A percentile compares a stretch with the other conserved stretches of the same genome.
phyloP scores from a whole-genome alignment of 2,113 vertebrate species.

The Oxyura jamaicensis region DNA sequence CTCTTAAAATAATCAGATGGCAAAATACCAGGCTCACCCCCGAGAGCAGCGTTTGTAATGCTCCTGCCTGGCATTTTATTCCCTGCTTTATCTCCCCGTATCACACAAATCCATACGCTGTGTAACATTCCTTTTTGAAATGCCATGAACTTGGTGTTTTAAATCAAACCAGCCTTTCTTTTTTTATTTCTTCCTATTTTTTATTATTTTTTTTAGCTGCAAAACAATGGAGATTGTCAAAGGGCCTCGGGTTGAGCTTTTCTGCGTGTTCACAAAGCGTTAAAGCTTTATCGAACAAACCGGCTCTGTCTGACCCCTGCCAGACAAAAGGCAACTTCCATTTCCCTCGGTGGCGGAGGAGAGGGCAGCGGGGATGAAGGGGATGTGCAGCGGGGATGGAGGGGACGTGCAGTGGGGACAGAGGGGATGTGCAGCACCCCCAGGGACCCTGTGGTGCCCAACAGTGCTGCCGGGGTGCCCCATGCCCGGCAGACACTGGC shows the following conservation, averaged over 20 bases:
- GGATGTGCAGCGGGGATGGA: background rate
- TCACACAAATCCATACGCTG: conserved; percentile 36
- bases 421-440: background rate
- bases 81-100: conserved; percentile 32
- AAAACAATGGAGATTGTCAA: conserved; percentile 77
- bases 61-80: conserved; percentile 51
- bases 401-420: background rate
- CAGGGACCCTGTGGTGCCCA: rapidly evolving
- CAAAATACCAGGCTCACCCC: conserved; percentile 63
- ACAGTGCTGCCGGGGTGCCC: rapidly evolving
- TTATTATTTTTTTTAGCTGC: background rate
- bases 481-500: background rate
- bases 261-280: conserved; percentile 81
- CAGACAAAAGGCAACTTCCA: conserved; percentile 82
- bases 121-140: conserved; percentile 76
- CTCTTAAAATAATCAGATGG: conserved; percentile 62
- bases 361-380: background rate
- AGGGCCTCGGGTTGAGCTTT: conserved; percentile 72
- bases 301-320: conserved; percentile 77
- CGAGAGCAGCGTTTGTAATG: conserved; percentile 22
- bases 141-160: conserved; percentile 82
- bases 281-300: conserved; percentile 81
- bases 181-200: background rate
- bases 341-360: conserved; percentile 11
- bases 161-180: conserved; percentile 38